Conservation (phyloP, 2,888 invertebrate genomes). For the Eugnorisma glareosa region DNA sequence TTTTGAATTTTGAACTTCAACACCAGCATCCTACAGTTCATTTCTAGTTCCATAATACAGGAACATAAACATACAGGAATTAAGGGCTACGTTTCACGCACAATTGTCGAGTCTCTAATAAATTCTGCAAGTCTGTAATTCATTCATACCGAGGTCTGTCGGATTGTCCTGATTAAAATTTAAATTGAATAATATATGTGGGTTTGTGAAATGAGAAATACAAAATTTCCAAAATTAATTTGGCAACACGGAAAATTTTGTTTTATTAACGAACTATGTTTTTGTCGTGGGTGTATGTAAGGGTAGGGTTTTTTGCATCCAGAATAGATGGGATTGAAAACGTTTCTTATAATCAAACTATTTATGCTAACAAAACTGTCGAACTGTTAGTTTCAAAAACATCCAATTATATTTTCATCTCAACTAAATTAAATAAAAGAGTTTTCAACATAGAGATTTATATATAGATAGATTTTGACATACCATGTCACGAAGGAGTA, state of each 20-base stretch:
- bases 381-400: not conserved
- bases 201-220: constrained; percentile 54
- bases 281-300: constrained; percentile 25
- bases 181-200: constrained; percentile 68
- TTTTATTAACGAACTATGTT: constrained; percentile 48
- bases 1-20: not conserved
- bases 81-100: constrained; percentile 9
- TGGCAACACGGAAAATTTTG: constrained; percentile 49
- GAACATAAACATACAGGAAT: constrained; percentile 18
- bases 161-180: constrained; percentile 69
- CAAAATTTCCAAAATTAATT: constrained; percentile 58
- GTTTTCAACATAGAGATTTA: too few species aligned
- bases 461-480: not conserved
- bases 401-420: not conserved
- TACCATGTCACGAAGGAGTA: not conserved
- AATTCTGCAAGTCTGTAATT: constrained; percentile 63
- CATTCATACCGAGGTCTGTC: constrained; percentile 58
- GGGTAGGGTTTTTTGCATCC: not conserved
- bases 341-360: constrained; percentile 7
- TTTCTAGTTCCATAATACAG: not conserved
- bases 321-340: not conserved
- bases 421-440: too few species aligned
- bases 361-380: not conserved
- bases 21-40: not conserved
- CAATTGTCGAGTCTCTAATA: constrained; percentile 54